These are phyloP conservation scores for Acanthopleura granulata DNA, from an alignment of 2,888 invertebrate genomes.

Conservation along the genomic window DNA sequence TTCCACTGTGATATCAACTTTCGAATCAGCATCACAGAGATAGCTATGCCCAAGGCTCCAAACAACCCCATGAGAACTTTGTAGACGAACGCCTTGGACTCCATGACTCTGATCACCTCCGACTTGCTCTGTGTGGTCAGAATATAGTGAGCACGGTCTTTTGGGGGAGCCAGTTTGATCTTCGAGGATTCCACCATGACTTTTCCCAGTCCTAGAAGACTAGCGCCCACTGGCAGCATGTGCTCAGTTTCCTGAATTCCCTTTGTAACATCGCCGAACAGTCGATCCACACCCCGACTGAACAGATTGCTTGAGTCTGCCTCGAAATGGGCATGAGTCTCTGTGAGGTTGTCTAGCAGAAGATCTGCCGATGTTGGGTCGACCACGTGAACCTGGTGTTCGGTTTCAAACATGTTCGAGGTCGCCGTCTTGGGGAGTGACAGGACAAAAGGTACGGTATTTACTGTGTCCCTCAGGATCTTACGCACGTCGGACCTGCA, in stretches of 20 bases:
- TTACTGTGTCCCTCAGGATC: constrained; percentile 83
- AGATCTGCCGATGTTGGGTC: constrained; percentile 80
- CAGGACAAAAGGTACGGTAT: constrained; percentile 85
- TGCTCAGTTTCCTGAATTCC: constrained; percentile 90
- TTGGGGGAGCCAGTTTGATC: constrained; percentile 78
- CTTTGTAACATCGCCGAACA: constrained; percentile 83
- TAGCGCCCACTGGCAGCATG: constrained; percentile 85
- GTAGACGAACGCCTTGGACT: constrained; percentile 76
- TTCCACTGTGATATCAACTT: constrained; percentile 63
- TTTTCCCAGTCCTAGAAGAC: constrained; percentile 85
- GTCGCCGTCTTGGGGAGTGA: constrained; percentile 20
- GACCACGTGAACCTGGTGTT: constrained; percentile 79
- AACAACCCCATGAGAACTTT: constrained; percentile 74
- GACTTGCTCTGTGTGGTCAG: constrained; percentile 84
- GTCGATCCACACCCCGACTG: constrained; percentile 87
- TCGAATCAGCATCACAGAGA: constrained; percentile 74
- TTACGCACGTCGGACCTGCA: constrained; percentile 82
- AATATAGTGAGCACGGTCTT: constrained; percentile 80
- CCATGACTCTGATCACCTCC: constrained; percentile 80
- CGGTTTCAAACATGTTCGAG: constrained; percentile 18
- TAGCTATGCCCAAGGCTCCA: constrained; percentile 73
- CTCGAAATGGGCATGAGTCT: constrained; percentile 86
- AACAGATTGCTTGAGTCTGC: constrained; percentile 82
- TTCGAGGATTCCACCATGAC: constrained; percentile 77
- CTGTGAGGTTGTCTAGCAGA: constrained; percentile 79